phyloP scores from a whole-genome alignment of 2,888 invertebrate genomes.

The Eledona agricola region DNA sequence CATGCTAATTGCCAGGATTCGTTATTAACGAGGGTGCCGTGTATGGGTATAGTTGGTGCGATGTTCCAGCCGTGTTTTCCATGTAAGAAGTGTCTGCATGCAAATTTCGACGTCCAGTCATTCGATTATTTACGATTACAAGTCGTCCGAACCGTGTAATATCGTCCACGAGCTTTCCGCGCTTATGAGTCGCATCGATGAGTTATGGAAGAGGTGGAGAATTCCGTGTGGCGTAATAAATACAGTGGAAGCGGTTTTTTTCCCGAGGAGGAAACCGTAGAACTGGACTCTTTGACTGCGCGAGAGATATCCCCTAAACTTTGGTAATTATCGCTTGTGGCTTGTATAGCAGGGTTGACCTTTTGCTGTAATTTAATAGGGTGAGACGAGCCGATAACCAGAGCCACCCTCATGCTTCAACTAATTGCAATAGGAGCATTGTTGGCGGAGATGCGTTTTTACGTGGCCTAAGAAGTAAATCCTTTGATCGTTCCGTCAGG shows the following conservation, averaged over 20 bases:
- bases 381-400: slow-evolving; percentile 45
- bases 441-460: neutral
- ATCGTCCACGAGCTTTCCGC: slow-evolving; percentile 19
- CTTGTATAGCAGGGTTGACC: slow-evolving; percentile 55
- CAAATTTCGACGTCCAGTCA: slow-evolving; percentile 27
- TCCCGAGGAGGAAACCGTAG: too few species aligned
- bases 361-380: slow-evolving; percentile 55
- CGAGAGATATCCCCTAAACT: too few species aligned
- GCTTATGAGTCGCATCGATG: slow-evolving; percentile 10
- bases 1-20: slow-evolving; percentile 27
- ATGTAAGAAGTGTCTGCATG: slow-evolving; percentile 25
- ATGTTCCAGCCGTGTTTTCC: slow-evolving; percentile 20
- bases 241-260: slow-evolving; percentile 5
- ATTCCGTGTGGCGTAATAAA: neutral
- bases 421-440: slow-evolving; percentile 46
- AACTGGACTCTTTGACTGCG: too few species aligned
- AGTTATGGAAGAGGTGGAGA: slow-evolving; percentile 7
- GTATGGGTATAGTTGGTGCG: slow-evolving; percentile 21
- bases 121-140: slow-evolving; percentile 23
- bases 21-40: slow-evolving; percentile 29
- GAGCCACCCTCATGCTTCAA: slow-evolving; percentile 35
- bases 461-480: slow-evolving; percentile 3
- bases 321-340: slow-evolving; percentile 59
- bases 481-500: slow-evolving; percentile 1
- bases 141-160: slow-evolving; percentile 23